Evolutionary conservation across 2,113 vertebrate species (phyloP).

Genomic region (Atractosteus spatula): DNA sequence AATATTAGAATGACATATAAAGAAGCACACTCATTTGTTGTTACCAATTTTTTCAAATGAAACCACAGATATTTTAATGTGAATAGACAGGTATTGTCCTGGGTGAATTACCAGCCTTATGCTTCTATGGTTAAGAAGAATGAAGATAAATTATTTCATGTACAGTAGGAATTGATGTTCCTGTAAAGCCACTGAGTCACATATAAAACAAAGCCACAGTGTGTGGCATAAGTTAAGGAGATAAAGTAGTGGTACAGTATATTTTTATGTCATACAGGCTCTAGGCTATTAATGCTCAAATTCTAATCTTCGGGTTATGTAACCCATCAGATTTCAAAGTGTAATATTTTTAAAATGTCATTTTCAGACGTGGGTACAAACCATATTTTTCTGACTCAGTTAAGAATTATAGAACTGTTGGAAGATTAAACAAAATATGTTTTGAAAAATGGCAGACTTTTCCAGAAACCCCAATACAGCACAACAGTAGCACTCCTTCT

Average conservation of each 20-base stretch:
- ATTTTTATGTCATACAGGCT: no score
- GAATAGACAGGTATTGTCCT: constrained; percentile 52
- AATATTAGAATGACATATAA: constrained; percentile 31
- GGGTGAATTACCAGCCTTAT: constrained; percentile 47
- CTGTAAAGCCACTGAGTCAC: constrained; percentile 19
- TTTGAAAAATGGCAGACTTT: no score
- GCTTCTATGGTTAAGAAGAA: constrained; percentile 47
- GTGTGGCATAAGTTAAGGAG: no score
- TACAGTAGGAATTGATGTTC: constrained; percentile 12
- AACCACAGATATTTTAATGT: constrained; percentile 60
- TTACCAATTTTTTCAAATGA: constrained; percentile 43
- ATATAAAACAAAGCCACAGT: constrained; percentile 37
- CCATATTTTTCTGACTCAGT: no score
- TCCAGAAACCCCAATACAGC: no score
- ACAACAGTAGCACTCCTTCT: no score
- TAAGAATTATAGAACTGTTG: no score
- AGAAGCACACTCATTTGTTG: constrained; percentile 49
- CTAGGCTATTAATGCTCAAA: constrained; percentile 24
- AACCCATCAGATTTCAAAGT: neutral
- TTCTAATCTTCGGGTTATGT: constrained; percentile 15
- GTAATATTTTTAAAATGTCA: neutral
- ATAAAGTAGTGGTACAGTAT: no score
- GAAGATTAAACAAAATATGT: no score
- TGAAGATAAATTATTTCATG: constrained; percentile 55
- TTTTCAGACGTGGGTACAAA: neutral